Conservation (phyloP, 2,888 invertebrate genomes). For the Erannis defoliaria region DNA sequence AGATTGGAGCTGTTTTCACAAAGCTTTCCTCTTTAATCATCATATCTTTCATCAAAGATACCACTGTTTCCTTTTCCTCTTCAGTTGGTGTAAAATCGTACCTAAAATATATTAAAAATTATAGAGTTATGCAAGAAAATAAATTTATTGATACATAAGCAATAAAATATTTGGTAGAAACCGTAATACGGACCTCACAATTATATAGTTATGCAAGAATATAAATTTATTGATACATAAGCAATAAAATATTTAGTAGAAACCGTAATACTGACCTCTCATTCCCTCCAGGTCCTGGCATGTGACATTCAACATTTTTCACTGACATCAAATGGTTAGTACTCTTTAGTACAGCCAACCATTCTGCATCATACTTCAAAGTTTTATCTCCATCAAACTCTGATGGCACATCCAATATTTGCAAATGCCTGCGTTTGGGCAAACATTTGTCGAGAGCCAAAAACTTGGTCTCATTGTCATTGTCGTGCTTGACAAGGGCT, state of each 20-base stretch:
- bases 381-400: conserved; percentile 83
- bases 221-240: neutral
- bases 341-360: conserved; percentile 94
- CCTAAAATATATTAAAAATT: conserved; percentile 71
- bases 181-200: conserved; percentile 85
- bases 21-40: conserved; percentile 92
- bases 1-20: conserved; percentile 90
- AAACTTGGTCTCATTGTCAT: conserved; percentile 90
- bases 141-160: neutral
- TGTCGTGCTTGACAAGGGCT: conserved; percentile 92
- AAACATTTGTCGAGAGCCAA: conserved; percentile 98
- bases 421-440: conserved; percentile 95
- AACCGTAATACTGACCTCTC: conserved; percentile 85
- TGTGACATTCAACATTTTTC: conserved; percentile 89
- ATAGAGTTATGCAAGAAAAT: neutral
- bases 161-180: neutral
- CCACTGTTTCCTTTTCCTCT: conserved; percentile 90
- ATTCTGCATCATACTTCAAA: conserved; percentile 95
- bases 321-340: conserved; percentile 96
- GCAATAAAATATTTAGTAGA: neutral
- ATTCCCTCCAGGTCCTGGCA: conserved; percentile 92
- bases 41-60: conserved; percentile 89
- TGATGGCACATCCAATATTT: conserved; percentile 90
- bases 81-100: conserved; percentile 91
- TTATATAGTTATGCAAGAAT: no score